Percentiles rank a stretch among this genome's conserved stretches.
Conservation (phyloP, 2,888 invertebrate genomes). For the Lumbricus terrestris region DNA sequence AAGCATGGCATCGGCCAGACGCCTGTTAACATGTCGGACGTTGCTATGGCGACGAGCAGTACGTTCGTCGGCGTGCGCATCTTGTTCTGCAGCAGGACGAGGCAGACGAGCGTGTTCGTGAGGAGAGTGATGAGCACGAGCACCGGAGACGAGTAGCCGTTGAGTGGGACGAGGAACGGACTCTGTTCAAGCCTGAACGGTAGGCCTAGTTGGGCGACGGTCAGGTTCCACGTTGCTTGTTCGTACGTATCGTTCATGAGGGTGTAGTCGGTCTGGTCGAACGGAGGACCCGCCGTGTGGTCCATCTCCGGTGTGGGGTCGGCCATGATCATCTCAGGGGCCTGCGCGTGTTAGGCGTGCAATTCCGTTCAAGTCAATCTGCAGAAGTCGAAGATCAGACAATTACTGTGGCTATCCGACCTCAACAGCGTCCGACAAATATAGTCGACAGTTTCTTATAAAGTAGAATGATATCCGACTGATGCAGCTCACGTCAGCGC, state of each 20-base stretch:
- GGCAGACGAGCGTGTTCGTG: constrained; percentile 84
- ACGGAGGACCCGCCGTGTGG: neutral
- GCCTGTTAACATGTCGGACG: constrained; percentile 87
- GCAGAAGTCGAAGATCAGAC: no score
- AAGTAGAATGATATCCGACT: neutral
- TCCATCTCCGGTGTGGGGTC: neutral
- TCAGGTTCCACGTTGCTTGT: neutral
- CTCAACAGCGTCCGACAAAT: neutral
- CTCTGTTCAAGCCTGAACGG: constrained; percentile 19
- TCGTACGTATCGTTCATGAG: neutral
- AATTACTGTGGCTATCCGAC: neutral
- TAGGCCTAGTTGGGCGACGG: neutral
- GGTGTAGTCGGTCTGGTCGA: neutral
- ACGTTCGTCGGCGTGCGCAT: constrained; percentile 77
- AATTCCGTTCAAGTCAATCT: neutral
- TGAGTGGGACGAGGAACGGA: constrained; percentile 61
- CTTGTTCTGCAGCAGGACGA: constrained; percentile 74
- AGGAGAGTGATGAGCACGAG: constrained; percentile 83
- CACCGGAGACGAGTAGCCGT: constrained; percentile 79
- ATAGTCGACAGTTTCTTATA: no score
- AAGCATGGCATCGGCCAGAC: constrained; percentile 65
- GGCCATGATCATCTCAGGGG: neutral
- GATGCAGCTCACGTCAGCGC: neutral
- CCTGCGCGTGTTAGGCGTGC: neutral
- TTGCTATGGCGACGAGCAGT: constrained; percentile 90